These are phyloP conservation scores for Halichoeres trimaculatus DNA, from an alignment of 2,113 vertebrate genomes.

Conservation along the genomic window DNA sequence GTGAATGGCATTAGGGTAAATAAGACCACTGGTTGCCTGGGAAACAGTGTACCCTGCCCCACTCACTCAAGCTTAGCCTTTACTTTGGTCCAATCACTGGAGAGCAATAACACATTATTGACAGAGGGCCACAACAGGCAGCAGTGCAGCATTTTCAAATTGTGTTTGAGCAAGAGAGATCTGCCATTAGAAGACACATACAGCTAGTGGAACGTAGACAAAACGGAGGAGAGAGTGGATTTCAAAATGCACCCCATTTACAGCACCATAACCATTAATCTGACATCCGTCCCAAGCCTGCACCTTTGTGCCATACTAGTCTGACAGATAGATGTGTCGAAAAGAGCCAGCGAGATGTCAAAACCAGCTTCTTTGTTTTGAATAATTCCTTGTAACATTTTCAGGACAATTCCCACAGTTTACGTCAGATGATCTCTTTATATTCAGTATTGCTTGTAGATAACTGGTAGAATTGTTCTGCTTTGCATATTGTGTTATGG, in stretches of 20 bases:
- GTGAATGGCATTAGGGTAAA: conserved; percentile 86
- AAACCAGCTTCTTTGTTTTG: conserved; percentile 41
- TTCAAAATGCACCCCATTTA: conserved; percentile 64
- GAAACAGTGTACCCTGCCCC: conserved; percentile 82
- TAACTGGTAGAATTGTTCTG: no score
- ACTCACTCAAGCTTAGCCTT: conserved; percentile 82
- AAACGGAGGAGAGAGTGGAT: conserved; percentile 49
- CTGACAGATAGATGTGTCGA: conserved; percentile 68
- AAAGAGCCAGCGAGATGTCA: conserved; percentile 67
- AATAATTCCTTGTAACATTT: conserved; percentile 19
- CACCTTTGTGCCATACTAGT: conserved; percentile 66
- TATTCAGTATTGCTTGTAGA: no score
- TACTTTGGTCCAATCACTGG: conserved; percentile 85
- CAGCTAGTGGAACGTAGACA: conserved; percentile 43
- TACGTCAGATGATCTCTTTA: no score
- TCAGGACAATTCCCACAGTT: conserved; percentile 10
- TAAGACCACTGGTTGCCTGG: conserved; percentile 85
- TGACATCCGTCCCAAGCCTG: conserved; percentile 67
- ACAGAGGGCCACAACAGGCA: conserved; percentile 81
- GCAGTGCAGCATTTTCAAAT: conserved; percentile 83
- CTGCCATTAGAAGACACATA: conserved; percentile 68
- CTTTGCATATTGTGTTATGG: conserved; percentile 11
- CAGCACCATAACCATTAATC: conserved; percentile 75
- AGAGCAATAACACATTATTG: conserved; percentile 85
- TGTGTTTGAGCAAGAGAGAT: conserved; percentile 80